Evolutionary conservation across 92 coral and sea anemone species (phyloP), one percentile per base, ranked within the genome.

Genomic region (Anthopleura xanthogrammica): DNA sequence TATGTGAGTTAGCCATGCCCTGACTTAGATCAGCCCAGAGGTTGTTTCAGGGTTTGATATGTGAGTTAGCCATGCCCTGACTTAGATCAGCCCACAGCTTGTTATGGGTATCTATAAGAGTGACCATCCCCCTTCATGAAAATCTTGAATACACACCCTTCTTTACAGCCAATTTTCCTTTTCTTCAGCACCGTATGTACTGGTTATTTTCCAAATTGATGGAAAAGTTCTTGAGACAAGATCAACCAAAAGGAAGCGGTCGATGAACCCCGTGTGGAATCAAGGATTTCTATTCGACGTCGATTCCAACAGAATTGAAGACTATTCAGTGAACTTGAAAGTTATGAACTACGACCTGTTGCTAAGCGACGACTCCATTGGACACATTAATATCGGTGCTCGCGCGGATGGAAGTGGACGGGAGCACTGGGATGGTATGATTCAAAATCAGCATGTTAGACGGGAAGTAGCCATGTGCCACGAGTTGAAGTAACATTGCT

Each of bases 391-490:
- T 22, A 79, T 96, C 86, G 95, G 98, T 66, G 64, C 97, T 5
- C 85, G 89, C 52, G 80, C 95, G 41, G 88, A 5, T 88, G 81
- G 43, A 91, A 92, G 85, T 98, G 41, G 88, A 5, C 90, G 81
- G 43, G 92, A 92, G 85, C 99, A 96, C 91, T 96, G 99, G 98
- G 90, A 96, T 52, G 93, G 92, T 60, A 92, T 91, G 87, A 90
- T 94, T 74, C 77, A 75, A 1, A 90, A 90, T 73, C 85, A 86
- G 77, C 87, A 90, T 78, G 79, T 29, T 43, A 85, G 87, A 42
- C 88, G 95, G 16, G 93, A 93, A 81, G 90, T 89, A 9, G 95
- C 97, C 20, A 89, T 93, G 93, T 79, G 88, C 8, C 97, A 93
- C 76, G 17, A 70, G 22, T 77, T 93, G 78, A 68, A 73, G 29